Conservation (phyloP, 2,888 invertebrate species). For the Tholera decimalis region DNA sequence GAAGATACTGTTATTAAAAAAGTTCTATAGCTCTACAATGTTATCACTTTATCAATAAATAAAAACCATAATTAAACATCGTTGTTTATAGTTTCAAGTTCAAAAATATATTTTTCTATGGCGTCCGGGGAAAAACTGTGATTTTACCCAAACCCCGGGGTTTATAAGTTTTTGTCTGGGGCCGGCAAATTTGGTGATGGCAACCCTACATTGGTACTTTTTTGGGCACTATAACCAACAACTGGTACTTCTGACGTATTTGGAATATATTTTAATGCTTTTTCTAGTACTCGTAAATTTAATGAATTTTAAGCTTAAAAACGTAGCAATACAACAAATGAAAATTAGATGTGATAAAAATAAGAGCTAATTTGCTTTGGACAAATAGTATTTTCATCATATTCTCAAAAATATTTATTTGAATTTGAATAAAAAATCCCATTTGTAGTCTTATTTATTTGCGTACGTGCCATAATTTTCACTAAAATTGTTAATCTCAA, state of each 20-base stretch:
- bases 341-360: not conserved
- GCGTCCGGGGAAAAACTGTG: too few species aligned
- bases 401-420: slow-evolving; percentile 12
- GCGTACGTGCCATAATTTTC: too few species aligned
- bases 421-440: slow-evolving; percentile 29
- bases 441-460: slow-evolving; percentile 20
- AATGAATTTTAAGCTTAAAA: not conserved
- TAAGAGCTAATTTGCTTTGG: not conserved
- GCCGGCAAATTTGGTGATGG: too few species aligned
- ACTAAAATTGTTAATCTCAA: too few species aligned
- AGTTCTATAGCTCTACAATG: too few species aligned
- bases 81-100: too few species aligned
- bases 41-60: too few species aligned
- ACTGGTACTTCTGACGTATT: not conserved
- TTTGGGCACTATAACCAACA: not conserved
- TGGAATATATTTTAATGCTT: not conserved
- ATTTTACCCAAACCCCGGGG: too few species aligned
- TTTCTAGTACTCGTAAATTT: not conserved
- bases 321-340: not conserved
- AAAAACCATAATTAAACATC: too few species aligned
- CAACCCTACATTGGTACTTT: slow-evolving; percentile 26
- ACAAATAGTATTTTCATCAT: not conserved
- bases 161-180: too few species aligned
- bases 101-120: too few species aligned
- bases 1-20: too few species aligned